Evolutionary conservation across 1,140 invertebrate species (phyloP), one percentile per base, ranked within the genome.

Genomic region (Choristoneura fumiferana): DNA sequence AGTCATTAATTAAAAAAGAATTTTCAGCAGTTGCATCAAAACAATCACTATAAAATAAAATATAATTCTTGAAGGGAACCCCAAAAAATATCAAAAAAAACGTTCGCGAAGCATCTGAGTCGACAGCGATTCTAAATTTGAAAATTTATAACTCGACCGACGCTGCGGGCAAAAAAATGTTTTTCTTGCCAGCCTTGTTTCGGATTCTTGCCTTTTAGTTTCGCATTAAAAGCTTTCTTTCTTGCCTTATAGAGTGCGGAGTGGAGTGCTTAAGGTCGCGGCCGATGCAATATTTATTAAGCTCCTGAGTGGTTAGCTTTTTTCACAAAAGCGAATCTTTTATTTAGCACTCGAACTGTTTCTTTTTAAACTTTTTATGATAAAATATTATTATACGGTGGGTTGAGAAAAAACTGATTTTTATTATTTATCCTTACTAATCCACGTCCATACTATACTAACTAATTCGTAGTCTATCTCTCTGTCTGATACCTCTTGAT

Each of bases 271-370:
- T 29, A 29, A n/a, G 43, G 40, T 45, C 40, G 14, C 40, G 40
- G 39, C 39, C n/a, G 40, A 29, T 49, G 43, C 43, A 49, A 49
- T 49, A 49, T 49, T 49, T 49, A 49, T 49, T 49, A 49, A 49
- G 43, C 43, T 29, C 18, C 18, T 49, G 43, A 49, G 43, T 49
- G 43, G 43, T 49, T 49, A 49, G 43, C 18, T 13, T 49, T 49
- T 49, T 49, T 49, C 43, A 2, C 22, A 49, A 22, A 45, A 49
- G 12, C 37, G 43, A 13, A 49, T 49, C 43, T 49, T n/a, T 33
- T 49, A 33, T 49, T 49, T 49, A 49, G 12, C 43, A 33, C 43
- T 49, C 14, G 43, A 49, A 10, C n/a, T 8, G 39, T 22, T 18
- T 8, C 18, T 1, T 33, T n/a, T 49, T n/a, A 29, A 49, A 22